Evolutionary conservation across 2,888 invertebrate genomes (phyloP).

Genomic region (Drosophila gaucha): DNA sequence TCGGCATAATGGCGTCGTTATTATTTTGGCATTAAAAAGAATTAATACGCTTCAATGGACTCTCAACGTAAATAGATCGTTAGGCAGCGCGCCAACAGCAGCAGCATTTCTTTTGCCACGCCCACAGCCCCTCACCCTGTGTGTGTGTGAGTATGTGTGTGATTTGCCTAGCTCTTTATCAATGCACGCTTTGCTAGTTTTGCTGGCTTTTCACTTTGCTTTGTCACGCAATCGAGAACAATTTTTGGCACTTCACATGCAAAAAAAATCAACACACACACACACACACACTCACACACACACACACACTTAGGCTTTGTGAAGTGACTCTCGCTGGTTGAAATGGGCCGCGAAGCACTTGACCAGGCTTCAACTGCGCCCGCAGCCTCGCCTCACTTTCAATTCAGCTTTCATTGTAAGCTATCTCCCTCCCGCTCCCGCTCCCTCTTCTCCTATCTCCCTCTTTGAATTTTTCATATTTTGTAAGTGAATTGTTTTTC

Average conservation of each 20-base stretch:
- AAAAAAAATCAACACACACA: constrained; percentile 33
- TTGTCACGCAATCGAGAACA: constrained; percentile 74
- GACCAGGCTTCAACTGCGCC: constrained; percentile 18
- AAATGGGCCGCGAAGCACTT: constrained; percentile 35
- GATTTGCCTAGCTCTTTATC: constrained; percentile 45
- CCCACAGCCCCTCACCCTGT: background rate
- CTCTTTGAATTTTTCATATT: constrained; percentile 7
- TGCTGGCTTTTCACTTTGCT: constrained; percentile 63
- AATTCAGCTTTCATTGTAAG: constrained; percentile 15
- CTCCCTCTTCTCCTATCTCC: background rate
- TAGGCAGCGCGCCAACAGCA: constrained; percentile 64
- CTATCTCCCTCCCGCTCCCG: too few species aligned
- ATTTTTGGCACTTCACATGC: constrained; percentile 64
- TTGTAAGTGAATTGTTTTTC: constrained; percentile 15
- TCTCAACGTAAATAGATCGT: constrained; percentile 78
- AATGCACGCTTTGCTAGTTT: constrained; percentile 57
- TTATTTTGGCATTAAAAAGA: constrained; percentile 80
- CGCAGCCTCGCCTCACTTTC: constrained; percentile 9
- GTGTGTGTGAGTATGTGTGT: constrained; percentile 2
- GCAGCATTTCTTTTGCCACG: constrained; percentile 2
- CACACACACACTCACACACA: constrained; percentile 4
- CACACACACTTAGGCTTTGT: constrained; percentile 4
- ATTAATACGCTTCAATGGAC: constrained; percentile 79
- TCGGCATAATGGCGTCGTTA: constrained; percentile 80
- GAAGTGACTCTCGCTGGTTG: constrained; percentile 17